Evolutionary conservation across 2,888 invertebrate species (phyloP), one percentile per base, ranked within the genome.

Genomic region (Ophion ellenae): DNA sequence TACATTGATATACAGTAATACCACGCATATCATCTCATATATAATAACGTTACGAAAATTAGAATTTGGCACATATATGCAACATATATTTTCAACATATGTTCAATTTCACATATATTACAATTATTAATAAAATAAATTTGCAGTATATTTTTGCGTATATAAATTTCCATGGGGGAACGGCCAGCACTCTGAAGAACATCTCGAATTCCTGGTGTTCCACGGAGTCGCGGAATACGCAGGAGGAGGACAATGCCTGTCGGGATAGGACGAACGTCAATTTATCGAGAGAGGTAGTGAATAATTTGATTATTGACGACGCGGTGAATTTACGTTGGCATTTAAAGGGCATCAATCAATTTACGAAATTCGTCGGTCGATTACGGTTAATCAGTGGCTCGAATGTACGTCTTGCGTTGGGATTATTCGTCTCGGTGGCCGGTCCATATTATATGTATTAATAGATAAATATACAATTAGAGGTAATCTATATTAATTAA

Each of bases 381-480:
- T 94, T 92, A 91, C 92, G 91, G 88, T 90, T 91, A 93, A 92
- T 93, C 91, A 91, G 90, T 89, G 40, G 81, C 61, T 84, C 76
- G 89, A 81, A 81, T 59, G 36, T 78, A 32, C 45, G 28, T 28
- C 14, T 61, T n/a, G 66, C 11, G 32, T 32, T 28, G 17, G 66
- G 71, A 84, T 84, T 85, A 84, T 71, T 87, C 78, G 88, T 76
- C 71, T 80, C 87, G 85, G 85, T 80, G 85, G 81, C 86, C 84
- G 71, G 91, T 93, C 92, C 91, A 92, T 83, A 77, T 64, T 73
- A 66, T 92, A 91, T 92, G 91, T 90, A 94, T 94, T 94, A 93
- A 94, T 94, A 93, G 93, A 94, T 93, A 94, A 94, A 93, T 93
- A 93, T 93, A 93, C 93, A 94, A 94, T 94, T 93, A 93, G 91